A percentile compares a stretch with the other conserved stretches of the same genome.
Conservation (phyloP, 2,797 vertebrate species). For the Hippocampus kuda region DNA sequence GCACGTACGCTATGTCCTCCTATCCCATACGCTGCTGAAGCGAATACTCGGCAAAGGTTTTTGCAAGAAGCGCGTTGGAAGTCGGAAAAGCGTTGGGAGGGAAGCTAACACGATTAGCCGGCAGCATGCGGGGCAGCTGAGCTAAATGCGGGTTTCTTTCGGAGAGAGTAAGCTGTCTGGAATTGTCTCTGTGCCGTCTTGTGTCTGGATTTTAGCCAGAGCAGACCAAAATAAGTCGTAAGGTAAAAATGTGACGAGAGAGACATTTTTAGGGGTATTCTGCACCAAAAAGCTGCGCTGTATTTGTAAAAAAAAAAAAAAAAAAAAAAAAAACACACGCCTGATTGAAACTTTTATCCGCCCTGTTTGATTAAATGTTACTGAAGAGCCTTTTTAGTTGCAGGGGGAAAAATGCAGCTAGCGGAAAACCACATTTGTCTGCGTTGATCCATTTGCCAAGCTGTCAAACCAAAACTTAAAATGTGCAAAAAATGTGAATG, state of each 20-base stretch:
- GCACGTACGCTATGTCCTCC: conserved; percentile 13
- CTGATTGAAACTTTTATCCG: no score
- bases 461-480: no score
- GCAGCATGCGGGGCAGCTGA: conserved; percentile 56
- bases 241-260: conserved; percentile 7
- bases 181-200: conserved; percentile 44
- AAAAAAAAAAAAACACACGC: no score
- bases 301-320: neutral
- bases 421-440: no score
- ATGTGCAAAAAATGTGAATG: no score
- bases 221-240: conserved; percentile 21
- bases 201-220: conserved; percentile 29
- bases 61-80: conserved; percentile 11
- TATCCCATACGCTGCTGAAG: conserved; percentile 1
- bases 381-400: no score
- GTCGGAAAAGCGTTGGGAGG: conserved; percentile 41
- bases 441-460: no score
- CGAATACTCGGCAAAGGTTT: neutral
- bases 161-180: conserved; percentile 53
- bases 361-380: no score
- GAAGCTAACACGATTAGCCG: conserved; percentile 60
- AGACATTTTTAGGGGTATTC: neutral
- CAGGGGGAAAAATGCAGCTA: no score
- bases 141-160: conserved; percentile 57
- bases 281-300: neutral